Conservation (phyloP, 2,888 invertebrate species). For the Drosophila neonasuta region DNA sequence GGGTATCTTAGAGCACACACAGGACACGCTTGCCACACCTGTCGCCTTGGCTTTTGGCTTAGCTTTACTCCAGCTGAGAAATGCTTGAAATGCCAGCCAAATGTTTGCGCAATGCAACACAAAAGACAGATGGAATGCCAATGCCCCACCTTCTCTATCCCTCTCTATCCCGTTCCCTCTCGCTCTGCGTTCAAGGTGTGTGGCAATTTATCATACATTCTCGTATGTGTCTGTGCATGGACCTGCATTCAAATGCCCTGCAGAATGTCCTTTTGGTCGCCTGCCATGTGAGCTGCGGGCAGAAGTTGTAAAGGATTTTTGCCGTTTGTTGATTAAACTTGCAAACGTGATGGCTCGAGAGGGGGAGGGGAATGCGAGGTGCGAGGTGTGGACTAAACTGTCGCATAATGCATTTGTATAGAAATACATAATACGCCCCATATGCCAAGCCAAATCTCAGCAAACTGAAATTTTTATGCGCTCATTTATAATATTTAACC, state of each 20-base stretch:
- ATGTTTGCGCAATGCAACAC: slow-evolving; percentile 67
- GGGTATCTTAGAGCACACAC: neutral
- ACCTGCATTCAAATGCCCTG: slow-evolving; percentile 57
- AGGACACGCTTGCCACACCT: slow-evolving; percentile 5
- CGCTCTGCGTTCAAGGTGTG: slow-evolving; percentile 45
- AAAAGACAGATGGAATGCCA: slow-evolving; percentile 44
- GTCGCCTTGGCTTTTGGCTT: slow-evolving; percentile 18
- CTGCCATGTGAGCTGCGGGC: slow-evolving; percentile 9
- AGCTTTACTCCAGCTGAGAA: neutral
- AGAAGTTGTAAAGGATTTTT: slow-evolving; percentile 25
- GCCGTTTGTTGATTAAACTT: slow-evolving; percentile 45
- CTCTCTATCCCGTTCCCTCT: neutral
- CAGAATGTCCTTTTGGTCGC: slow-evolving; percentile 51
- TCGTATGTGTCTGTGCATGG: slow-evolving; percentile 10
- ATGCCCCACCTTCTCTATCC: neutral
- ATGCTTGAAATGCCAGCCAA: slow-evolving; percentile 54
- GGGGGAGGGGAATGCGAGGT: neutral
- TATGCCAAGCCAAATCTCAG: slow-evolving; percentile 47
- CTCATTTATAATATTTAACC: slow-evolving; percentile 67
- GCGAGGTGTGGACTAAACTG: slow-evolving; percentile 25
- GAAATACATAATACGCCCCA: slow-evolving; percentile 61
- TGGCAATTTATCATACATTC: slow-evolving; percentile 71
- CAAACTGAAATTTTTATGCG: slow-evolving; percentile 57
- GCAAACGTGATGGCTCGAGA: slow-evolving; percentile 6
- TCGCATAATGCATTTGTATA: slow-evolving; percentile 46